These are phyloP conservation scores for Coenonympha arcania DNA, from an alignment of 2,888 invertebrate species.

Conservation along the genomic window DNA sequence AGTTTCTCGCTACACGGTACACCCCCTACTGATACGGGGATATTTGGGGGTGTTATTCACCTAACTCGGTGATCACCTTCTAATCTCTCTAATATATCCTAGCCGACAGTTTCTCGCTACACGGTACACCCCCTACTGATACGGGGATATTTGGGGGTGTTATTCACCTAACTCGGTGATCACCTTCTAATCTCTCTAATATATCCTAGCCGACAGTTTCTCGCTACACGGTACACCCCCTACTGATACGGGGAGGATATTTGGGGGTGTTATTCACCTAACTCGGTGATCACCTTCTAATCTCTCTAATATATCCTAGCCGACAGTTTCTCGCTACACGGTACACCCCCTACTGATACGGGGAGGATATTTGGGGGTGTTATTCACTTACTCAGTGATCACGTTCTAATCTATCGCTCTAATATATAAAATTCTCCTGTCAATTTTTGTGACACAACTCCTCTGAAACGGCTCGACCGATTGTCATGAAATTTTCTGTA, in stretches of 20 bases:
- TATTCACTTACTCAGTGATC: too few relatives aligned
- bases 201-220: constrained; percentile 25
- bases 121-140: neutral
- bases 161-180: too few relatives aligned
- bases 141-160: neutral
- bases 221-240: constrained; percentile 6
- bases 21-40: neutral
- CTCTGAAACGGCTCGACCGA: too few relatives aligned
- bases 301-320: constrained; percentile 6
- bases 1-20: constrained; percentile 19
- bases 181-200: neutral
- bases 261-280: too few relatives aligned
- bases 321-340: constrained; percentile 23
- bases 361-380: too few relatives aligned
- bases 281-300: too few relatives aligned
- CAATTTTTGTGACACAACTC: too few relatives aligned
- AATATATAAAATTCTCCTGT: too few relatives aligned
- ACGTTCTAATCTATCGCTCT: too few relatives aligned
- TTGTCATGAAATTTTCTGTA: too few relatives aligned
- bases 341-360: neutral
- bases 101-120: constrained; percentile 24
- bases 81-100: neutral
- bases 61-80: too few relatives aligned
- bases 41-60: too few relatives aligned
- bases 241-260: neutral